These are phyloP conservation scores for Pycnomerus fuliginosus DNA, from an alignment of 2,888 invertebrate genomes.

Conservation along the genomic window DNA sequence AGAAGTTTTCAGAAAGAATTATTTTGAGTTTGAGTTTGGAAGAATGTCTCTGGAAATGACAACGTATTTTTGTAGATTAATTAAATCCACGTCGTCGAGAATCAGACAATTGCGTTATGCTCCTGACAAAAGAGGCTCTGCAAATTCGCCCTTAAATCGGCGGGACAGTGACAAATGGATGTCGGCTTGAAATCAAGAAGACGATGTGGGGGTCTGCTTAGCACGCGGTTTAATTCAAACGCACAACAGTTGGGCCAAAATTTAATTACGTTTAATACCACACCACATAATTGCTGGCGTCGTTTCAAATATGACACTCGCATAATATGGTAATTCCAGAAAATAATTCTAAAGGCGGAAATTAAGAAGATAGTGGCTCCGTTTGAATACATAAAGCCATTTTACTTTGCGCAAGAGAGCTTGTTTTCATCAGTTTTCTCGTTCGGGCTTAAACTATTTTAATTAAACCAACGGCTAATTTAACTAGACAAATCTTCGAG, in stretches of 20 bases:
- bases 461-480: constrained; percentile 55
- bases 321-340: constrained; percentile 43
- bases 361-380: constrained; percentile 47
- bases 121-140: constrained; percentile 17
- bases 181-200: constrained; percentile 6
- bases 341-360: constrained; percentile 47
- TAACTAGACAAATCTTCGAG: constrained; percentile 51
- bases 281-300: constrained; percentile 38
- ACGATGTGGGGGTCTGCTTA: constrained; percentile 11
- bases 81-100: constrained; percentile 17
- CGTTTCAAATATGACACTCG: constrained; percentile 37
- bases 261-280: constrained; percentile 38
- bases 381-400: constrained; percentile 42
- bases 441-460: constrained; percentile 53
- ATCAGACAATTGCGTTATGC: constrained; percentile 19
- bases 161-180: constrained; percentile 17
- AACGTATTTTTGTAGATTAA: too few relatives aligned
- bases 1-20: too few relatives aligned
- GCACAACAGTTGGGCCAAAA: constrained; percentile 31
- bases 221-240: constrained; percentile 33
- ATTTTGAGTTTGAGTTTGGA: too few relatives aligned
- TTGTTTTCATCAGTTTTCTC: constrained; percentile 50
- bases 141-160: constrained; percentile 18
- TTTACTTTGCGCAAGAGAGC: constrained; percentile 33
- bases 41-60: too few relatives aligned